These are phyloP conservation scores for Tetragnatha versicolor DNA, from an alignment of 1,140 invertebrate species.

Conservation along the genomic window DNA sequence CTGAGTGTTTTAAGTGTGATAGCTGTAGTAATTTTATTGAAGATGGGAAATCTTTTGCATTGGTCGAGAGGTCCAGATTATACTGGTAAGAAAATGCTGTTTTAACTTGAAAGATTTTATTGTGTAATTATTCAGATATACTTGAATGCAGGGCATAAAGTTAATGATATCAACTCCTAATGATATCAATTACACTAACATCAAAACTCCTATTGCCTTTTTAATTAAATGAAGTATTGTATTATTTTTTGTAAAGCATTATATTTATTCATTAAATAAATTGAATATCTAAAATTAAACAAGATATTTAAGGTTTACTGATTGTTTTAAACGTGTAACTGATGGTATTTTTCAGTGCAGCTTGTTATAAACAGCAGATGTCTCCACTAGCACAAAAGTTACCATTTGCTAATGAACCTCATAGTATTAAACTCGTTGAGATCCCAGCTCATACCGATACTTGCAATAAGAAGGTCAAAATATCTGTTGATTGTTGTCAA, in stretches of 20 bases:
- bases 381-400: constrained; percentile 69
- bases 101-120: background rate
- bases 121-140: background rate
- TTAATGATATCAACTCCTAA: too few relatives aligned
- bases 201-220: too few relatives aligned
- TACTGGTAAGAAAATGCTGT: constrained; percentile 74
- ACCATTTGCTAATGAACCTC: constrained; percentile 68
- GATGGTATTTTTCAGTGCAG: constrained; percentile 67
- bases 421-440: constrained; percentile 81
- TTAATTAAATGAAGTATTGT: too few relatives aligned
- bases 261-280: too few relatives aligned
- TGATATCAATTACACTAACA: too few relatives aligned
- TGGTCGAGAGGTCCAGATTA: constrained; percentile 85
- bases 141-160: too few relatives aligned
- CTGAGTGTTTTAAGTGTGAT: constrained; percentile 90
- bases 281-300: too few relatives aligned
- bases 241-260: too few relatives aligned
- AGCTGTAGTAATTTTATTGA: constrained; percentile 83
- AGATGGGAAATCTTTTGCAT: constrained; percentile 88
- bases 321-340: background rate
- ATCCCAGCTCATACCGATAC: constrained; percentile 70
- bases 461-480: constrained; percentile 68
- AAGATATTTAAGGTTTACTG: too few relatives aligned
- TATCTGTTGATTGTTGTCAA: constrained; percentile 67
- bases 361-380: constrained; percentile 73